These are phyloP conservation scores for Brachypodius melanocephalos DNA, from an alignment of 2,113 vertebrate species.

Conservation along the genomic window DNA sequence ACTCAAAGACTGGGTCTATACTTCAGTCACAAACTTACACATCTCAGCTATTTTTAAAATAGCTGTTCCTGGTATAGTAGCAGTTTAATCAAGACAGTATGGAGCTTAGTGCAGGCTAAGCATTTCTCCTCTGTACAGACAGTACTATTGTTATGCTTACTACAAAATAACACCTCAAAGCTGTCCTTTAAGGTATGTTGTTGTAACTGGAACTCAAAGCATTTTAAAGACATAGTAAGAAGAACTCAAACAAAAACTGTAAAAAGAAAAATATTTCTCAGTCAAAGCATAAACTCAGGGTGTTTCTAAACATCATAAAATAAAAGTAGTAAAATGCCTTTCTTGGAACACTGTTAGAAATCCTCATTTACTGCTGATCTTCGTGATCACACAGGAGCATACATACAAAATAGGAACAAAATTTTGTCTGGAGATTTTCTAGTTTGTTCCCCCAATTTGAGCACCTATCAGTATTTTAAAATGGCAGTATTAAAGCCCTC, in stretches of 20 bases:
- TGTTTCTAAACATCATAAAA: not conserved
- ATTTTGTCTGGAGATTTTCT: not conserved
- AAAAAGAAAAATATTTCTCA: not conserved
- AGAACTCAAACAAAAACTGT: not conserved
- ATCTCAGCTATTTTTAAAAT: slow-evolving; percentile 48
- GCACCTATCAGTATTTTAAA: not conserved
- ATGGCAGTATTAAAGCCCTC: not conserved
- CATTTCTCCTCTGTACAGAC: not conserved
- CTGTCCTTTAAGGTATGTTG: not conserved
- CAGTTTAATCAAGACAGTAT: slow-evolving; percentile 19
- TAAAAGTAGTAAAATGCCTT: not conserved
- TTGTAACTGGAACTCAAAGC: not conserved
- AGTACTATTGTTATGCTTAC: not conserved
- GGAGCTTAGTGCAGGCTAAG: slow-evolving; percentile 26
- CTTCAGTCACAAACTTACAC: slow-evolving; percentile 29
- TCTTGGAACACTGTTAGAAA: not conserved
- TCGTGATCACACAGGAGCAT: not conserved
- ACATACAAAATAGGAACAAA: not conserved
- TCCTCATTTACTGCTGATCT: not conserved
- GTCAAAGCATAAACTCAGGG: not conserved
- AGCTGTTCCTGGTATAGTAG: not conserved
- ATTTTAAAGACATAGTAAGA: not conserved
- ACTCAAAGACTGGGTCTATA: not conserved
- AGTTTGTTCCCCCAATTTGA: not conserved
- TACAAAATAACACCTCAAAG: not conserved